Conservation (phyloP, 2,797 vertebrate species). For the Erethizon dorsatum region DNA sequence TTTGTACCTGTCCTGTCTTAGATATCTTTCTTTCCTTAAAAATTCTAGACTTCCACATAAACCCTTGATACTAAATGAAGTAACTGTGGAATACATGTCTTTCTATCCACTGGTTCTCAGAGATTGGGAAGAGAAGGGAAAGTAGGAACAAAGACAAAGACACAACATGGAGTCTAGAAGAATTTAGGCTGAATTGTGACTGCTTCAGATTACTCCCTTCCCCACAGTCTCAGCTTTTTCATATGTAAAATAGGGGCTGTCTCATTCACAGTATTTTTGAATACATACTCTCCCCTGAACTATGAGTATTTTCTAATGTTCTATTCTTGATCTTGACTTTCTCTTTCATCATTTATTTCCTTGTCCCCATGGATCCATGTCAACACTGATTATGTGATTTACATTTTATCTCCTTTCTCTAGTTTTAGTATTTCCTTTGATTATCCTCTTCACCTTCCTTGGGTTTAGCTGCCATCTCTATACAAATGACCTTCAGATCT, state of each 20-base stretch:
- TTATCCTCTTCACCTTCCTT: constrained; percentile 19
- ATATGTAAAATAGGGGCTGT: background rate
- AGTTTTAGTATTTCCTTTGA: constrained; percentile 41
- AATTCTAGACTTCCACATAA: constrained; percentile 40
- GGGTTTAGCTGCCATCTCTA: constrained; percentile 39
- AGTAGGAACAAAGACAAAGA: background rate
- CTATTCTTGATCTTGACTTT: background rate
- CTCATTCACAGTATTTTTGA: background rate
- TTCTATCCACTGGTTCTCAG: constrained; percentile 32
- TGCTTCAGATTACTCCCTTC: background rate
- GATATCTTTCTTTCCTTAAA: constrained; percentile 33
- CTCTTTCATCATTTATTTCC: constrained; percentile 29
- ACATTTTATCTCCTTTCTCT: constrained; percentile 37
- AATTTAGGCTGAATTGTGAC: background rate
- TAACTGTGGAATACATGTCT: background rate
- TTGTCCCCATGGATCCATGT: background rate
- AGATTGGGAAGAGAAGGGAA: constrained; percentile 18
- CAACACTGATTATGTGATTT: constrained; percentile 18
- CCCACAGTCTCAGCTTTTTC: background rate
- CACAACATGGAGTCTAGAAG: background rate
- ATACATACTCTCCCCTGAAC: background rate
- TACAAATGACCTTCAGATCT: background rate
- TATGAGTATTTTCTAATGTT: constrained; percentile 12
- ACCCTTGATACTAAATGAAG: background rate
- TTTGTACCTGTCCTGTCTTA: constrained; percentile 1